Evolutionary conservation across 2,888 invertebrate genomes (phyloP), one percentile per base, ranked within the genome.

Genomic region (Pammene aurita): DNA sequence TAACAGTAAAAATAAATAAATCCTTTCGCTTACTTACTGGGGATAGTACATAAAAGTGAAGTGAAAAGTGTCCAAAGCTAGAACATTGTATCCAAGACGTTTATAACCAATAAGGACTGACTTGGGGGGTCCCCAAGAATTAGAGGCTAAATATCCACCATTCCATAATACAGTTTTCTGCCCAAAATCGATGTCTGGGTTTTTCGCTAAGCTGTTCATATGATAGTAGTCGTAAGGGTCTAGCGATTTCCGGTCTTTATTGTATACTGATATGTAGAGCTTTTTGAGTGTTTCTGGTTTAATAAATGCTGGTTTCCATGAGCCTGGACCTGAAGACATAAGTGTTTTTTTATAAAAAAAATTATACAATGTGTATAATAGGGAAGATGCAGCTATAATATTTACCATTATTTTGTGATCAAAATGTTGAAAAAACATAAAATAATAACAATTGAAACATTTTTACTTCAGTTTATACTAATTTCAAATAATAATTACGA

Each of bases 21-120:
- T 6, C 1, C 7, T 42, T 26, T 34, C 7, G 62, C 16, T 63
- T 74, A 83, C 88, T 87, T 55, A 90, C 90, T 84, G 56, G 1
- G 87, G 84, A 77, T 88, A 90, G 7, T 84, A 78, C 55, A 78
- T 77, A 0, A 84, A 82, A 0, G 86, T 87, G 65, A 88, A 88
- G 1, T 62, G 70, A 50, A 84, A 82, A 0, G 80, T 80, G 56
- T 89, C 84, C 41, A 88, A 38, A 13, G 84, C 41, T 0, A 88
- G 69, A 0, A 82, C 84, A 14, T 88, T 89, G 42, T 87, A 90
- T 0, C 84, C 86, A 44, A 81, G 42, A 1, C 75, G 77, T 60
- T 76, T 83, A 62, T 89, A 91, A 0, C 72, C 54, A 0, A 68
- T 61, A 0, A 79, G 84, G 0, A 83, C 55, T 0, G 74, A 60